These are phyloP conservation scores for Coelogynopora nodosa DNA, from an alignment of 2,888 invertebrate genomes.

Conservation along the genomic window DNA sequence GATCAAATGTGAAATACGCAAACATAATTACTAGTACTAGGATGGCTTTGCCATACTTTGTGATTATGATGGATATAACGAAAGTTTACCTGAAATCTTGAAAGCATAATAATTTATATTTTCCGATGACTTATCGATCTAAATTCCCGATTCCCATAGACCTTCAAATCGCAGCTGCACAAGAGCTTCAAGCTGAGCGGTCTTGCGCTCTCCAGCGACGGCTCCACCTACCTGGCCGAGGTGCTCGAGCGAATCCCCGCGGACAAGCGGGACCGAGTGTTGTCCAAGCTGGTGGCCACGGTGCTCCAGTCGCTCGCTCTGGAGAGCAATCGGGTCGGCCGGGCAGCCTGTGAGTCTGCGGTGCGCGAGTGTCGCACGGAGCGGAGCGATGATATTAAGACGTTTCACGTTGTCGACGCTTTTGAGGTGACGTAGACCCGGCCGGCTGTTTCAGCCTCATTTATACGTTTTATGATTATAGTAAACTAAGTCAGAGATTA, in stretches of 20 bases:
- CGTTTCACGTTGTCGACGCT: constrained; percentile 8
- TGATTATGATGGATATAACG: too few relatives aligned
- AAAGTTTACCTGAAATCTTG: too few relatives aligned
- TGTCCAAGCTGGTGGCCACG: not conserved
- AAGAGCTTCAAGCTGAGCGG: constrained; percentile 12
- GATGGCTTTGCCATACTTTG: too few relatives aligned
- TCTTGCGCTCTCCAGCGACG: not conserved
- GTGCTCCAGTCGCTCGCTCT: not conserved
- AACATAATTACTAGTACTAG: too few relatives aligned
- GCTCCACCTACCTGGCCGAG: not conserved
- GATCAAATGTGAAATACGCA: too few relatives aligned
- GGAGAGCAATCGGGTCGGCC: not conserved
- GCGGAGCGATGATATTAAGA: not conserved
- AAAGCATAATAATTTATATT: too few relatives aligned
- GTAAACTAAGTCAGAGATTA: too few relatives aligned
- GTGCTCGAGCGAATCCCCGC: not conserved
- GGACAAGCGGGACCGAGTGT: not conserved
- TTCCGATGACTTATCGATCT: too few relatives aligned
- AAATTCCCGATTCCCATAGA: too few relatives aligned
- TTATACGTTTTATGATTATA: too few relatives aligned
- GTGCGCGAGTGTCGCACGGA: constrained; percentile 13
- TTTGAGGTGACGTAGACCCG: not conserved
- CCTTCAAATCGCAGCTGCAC: not conserved
- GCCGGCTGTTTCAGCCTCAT: too few relatives aligned
- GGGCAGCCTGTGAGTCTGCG: not conserved